A percentile compares a stretch with the other conserved stretches of the same genome.
Conservation (phyloP, 2,797 vertebrate genomes). For the Pyrrhura leucotis region DNA sequence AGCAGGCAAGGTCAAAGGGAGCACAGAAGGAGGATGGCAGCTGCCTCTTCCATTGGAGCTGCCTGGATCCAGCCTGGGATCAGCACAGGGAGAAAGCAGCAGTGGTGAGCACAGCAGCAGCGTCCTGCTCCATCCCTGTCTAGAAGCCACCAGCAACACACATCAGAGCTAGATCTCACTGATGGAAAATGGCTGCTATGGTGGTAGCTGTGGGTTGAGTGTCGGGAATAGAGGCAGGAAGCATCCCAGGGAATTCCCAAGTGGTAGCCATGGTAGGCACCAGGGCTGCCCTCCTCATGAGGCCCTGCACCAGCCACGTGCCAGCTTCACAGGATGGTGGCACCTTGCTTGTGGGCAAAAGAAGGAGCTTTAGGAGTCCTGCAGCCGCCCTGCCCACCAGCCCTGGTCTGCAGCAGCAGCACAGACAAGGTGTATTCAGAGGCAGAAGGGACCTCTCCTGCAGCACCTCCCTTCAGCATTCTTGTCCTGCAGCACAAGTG, state of each 20-base stretch:
- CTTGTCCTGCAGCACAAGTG: neutral
- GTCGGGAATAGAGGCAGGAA: neutral
- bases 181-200: rapidly evolving
- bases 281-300: neutral
- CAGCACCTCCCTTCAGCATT: rapidly evolving
- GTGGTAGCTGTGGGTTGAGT: rapidly evolving
- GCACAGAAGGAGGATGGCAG: neutral
- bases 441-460: neutral
- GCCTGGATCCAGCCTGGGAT: neutral
- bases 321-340: neutral
- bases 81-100: neutral
- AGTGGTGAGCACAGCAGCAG: neutral
- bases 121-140: neutral
- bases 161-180: neutral
- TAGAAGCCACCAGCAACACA: rapidly evolving
- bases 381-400: neutral
- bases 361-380: neutral
- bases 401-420: neutral
- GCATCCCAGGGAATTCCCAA: neutral
- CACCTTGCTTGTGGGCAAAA: neutral
- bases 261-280: neutral
- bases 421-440: neutral
- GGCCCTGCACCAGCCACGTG: neutral
- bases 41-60: neutral
- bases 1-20: neutral